These are phyloP conservation scores for Pampusana beccarii DNA, from an alignment of 2,113 vertebrate genomes.

Conservation along the genomic window DNA sequence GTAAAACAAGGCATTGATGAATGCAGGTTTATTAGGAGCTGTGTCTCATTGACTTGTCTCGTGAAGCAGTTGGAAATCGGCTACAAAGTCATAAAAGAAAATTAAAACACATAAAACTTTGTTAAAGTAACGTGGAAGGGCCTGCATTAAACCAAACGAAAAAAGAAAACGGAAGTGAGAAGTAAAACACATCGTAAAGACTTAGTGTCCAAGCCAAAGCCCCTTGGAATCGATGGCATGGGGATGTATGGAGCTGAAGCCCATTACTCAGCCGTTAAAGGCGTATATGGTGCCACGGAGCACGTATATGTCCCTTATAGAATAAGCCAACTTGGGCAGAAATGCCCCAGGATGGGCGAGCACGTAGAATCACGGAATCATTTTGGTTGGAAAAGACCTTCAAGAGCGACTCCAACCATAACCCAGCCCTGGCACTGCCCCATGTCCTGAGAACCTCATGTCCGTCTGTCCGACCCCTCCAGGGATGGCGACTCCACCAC, in stretches of 20 bases:
- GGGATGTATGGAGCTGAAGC: accelerated
- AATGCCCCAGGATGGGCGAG: neutral
- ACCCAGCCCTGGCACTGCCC: too few species aligned
- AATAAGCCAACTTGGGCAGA: neutral
- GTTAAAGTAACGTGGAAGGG: neutral
- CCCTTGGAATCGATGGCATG: accelerated
- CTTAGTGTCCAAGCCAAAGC: neutral
- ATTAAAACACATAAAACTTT: slow-evolving; percentile 62
- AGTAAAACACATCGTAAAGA: neutral
- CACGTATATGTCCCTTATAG: accelerated
- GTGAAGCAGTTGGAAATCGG: slow-evolving; percentile 8
- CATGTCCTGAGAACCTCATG: too few species aligned
- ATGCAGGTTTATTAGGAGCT: slow-evolving; percentile 47
- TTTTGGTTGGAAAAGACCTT: too few species aligned
- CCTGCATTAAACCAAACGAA: neutral
- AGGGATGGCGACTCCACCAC: too few species aligned
- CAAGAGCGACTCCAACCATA: too few species aligned
- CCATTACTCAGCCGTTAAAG: accelerated
- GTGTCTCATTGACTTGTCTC: slow-evolving; percentile 27
- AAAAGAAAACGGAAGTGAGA: neutral
- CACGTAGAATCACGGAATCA: too few species aligned
- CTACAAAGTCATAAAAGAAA: slow-evolving; percentile 65
- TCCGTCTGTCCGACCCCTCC: too few species aligned
- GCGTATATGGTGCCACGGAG: accelerated
- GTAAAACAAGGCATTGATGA: slow-evolving; percentile 58